These are phyloP conservation scores for Melikaiella ostensackeni DNA, from an alignment of 2,888 invertebrate genomes.

Conservation along the genomic window DNA sequence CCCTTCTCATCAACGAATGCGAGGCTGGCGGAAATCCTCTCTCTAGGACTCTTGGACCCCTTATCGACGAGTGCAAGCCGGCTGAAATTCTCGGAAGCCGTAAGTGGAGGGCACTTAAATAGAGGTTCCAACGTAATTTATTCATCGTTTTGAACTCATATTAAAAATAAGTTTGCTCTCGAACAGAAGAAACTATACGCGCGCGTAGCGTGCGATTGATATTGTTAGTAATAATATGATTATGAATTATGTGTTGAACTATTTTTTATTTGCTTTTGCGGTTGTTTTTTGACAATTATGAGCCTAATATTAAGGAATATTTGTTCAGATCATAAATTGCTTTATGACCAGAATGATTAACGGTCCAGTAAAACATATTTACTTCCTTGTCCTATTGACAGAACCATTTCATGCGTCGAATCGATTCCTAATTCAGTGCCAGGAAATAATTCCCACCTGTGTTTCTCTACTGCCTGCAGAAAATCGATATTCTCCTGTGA, in stretches of 20 bases:
- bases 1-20: too few relatives aligned
- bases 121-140: too few relatives aligned
- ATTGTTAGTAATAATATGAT: too few relatives aligned
- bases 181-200: too few relatives aligned
- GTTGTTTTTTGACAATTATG: background rate
- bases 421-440: background rate
- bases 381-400: background rate
- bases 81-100: too few relatives aligned
- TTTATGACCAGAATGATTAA: background rate
- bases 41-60: too few relatives aligned
- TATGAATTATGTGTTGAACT: background rate
- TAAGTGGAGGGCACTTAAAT: too few relatives aligned
- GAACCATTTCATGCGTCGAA: background rate
- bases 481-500: slow-evolving; percentile 17
- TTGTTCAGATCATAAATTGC: background rate
- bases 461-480: background rate
- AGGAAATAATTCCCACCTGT: slow-evolving; percentile 25
- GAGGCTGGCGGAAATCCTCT: too few relatives aligned
- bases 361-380: background rate
- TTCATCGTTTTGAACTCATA: too few relatives aligned
- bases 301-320: background rate
- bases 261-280: background rate
- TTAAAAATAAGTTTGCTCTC: too few relatives aligned
- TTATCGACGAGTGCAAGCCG: too few relatives aligned
- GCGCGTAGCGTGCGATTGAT: too few relatives aligned